Evolutionary conservation across 2,888 invertebrate species (phyloP), one percentile per base, ranked within the genome.

Genomic region (Acrobasis suavella): DNA sequence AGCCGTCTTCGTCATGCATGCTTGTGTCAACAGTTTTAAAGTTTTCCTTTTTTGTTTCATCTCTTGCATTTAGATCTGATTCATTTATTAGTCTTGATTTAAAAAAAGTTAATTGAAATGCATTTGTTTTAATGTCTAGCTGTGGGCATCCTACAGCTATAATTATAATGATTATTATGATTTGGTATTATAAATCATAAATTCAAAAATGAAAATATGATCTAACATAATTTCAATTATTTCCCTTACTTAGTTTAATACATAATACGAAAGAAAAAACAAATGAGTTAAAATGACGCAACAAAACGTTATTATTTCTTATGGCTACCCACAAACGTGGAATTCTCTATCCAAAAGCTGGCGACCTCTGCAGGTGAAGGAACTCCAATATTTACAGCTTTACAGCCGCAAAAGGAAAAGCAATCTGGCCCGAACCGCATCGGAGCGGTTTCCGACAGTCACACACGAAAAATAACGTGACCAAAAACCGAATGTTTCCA

Each of bases 351-450:
- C 42, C 14, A 42, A 56, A 56, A 42, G 46, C 39, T 56, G 17
- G 39, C 39, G 55, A 55, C 58, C 50, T 58, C 50, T 50, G 15
- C 58, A 37, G 58, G 58, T 49, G 37, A 58, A 58, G 32, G 50
- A 49, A 58, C 58, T 37, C 32, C 16, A 39, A 39, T 50, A 50
- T 38, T 38, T 59, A 59, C 38, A 59, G 22, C 50, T 38, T 32
- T 32, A 32, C 32, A 32, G 50, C 59, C 59, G 12, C 32, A 59
- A 59, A 59, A 59, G 59, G 50, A 59, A 32, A 59, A 59, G 38
- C 37, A 32, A 50, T 59, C 59, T 59, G 49, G 59, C 12, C n/a
- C 50, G 15, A 59, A 59, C 59, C 59, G 59, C 59, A 59, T 38
- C 37, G n/a, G 38, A 50, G 50, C 59, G 12, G 50, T 50, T 37